phyloP scores from a whole-genome alignment of 2,113 vertebrate species.

The Cynocephalus volans region DNA sequence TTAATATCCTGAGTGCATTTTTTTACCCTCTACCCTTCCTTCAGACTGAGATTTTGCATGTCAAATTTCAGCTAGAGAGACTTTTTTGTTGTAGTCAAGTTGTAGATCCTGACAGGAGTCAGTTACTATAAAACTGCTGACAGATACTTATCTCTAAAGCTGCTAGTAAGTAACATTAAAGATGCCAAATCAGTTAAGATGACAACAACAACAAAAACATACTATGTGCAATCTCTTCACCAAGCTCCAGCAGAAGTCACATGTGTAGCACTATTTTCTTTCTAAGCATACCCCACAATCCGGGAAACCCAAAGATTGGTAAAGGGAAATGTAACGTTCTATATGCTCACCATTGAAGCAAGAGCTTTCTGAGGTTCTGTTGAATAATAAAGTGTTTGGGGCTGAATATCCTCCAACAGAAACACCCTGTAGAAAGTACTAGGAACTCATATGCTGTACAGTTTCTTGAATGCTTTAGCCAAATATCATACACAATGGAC shows the following conservation, averaged over 20 bases:
- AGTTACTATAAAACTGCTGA: constrained; percentile 14
- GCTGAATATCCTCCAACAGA: constrained; percentile 70
- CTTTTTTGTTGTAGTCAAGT: constrained; percentile 5
- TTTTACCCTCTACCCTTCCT: neutral
- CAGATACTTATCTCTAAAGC: neutral
- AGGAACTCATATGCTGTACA: constrained; percentile 62
- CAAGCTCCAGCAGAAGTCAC: neutral
- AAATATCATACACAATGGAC: constrained; percentile 61
- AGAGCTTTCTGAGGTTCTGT: constrained; percentile 46
- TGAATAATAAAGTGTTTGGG: constrained; percentile 82
- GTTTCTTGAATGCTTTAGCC: constrained; percentile 79
- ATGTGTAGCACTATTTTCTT: constrained; percentile 13
- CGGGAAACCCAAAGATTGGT: neutral
- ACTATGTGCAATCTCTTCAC: neutral
- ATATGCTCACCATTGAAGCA: constrained; percentile 46
- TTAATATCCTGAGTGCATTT: neutral
- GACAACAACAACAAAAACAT: neutral
- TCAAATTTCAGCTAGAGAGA: constrained; percentile 52
- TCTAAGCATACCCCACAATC: neutral
- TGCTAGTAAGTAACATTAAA: constrained; percentile 22
- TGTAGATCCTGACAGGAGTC: constrained; percentile 39
- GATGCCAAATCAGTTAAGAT: constrained; percentile 33
- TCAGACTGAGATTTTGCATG: constrained; percentile 39
- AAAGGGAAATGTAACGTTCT: neutral
- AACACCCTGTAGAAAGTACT: constrained; percentile 73